Conservation (phyloP, 2,888 invertebrate genomes). For the Oligia fasciuncula region DNA sequence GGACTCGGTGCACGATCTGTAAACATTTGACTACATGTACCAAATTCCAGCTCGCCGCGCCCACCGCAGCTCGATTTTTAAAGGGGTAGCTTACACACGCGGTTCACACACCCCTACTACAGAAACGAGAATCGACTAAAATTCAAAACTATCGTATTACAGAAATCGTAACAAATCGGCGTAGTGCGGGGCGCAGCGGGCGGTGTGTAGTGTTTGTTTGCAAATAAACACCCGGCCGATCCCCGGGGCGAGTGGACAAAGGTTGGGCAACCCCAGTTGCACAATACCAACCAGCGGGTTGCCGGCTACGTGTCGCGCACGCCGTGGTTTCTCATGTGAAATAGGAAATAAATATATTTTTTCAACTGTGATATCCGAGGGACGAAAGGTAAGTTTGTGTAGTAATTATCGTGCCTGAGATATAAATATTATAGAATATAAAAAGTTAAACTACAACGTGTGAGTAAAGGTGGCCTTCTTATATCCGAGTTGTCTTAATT, state of each 20-base stretch:
- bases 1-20: neutral
- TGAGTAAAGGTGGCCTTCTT: neutral
- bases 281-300: conserved; percentile 84
- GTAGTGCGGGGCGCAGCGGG: conserved; percentile 79
- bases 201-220: conserved; percentile 84
- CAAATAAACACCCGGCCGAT: conserved; percentile 88
- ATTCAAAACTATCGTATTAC: conserved; percentile 80
- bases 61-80: neutral
- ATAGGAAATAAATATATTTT: conserved; percentile 77
- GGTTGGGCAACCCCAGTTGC: conserved; percentile 69
- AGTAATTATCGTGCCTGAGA: conserved; percentile 58
- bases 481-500: conserved; percentile 6
- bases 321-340: conserved; percentile 82
- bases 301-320: conserved; percentile 72
- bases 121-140: conserved; percentile 53
- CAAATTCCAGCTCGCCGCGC: neutral
- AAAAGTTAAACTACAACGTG: conserved; percentile 22
- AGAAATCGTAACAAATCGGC: conserved; percentile 84
- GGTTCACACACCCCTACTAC: conserved; percentile 59
- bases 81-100: conserved; percentile 41
- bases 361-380: conserved; percentile 59
- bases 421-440: conserved; percentile 44
- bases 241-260: conserved; percentile 70
- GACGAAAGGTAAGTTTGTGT: conserved; percentile 57
- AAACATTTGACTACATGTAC: neutral